These are phyloP conservation scores for Argyresthia goedartella DNA, from an alignment of 2,888 invertebrate genomes.

Conservation along the genomic window DNA sequence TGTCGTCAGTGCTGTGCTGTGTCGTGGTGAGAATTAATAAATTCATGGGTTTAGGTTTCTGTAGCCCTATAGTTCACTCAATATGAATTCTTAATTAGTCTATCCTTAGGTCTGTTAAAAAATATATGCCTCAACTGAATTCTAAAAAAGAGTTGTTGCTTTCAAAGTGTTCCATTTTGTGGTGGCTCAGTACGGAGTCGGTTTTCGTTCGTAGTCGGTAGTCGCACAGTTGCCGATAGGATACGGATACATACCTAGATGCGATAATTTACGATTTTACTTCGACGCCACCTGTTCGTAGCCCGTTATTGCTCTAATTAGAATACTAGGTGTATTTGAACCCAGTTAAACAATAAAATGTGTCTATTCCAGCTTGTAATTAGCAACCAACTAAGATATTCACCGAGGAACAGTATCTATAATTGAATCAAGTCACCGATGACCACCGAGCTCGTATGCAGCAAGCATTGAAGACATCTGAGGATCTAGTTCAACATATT, in stretches of 20 bases:
- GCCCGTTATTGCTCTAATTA: too few species aligned
- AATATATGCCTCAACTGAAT: slow-evolving; percentile 21
- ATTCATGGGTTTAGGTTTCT: slow-evolving; percentile 38
- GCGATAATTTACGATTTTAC: slow-evolving; percentile 40
- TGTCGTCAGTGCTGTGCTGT: slow-evolving; percentile 97
- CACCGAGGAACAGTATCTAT: slow-evolving; percentile 23
- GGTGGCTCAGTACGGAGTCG: not conserved
- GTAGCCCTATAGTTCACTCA: slow-evolving; percentile 28
- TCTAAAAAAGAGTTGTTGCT: slow-evolving; percentile 9
- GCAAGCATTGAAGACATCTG: slow-evolving; percentile 93
- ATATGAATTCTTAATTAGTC: slow-evolving; percentile 22
- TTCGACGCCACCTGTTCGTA: slow-evolving; percentile 16
- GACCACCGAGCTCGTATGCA: slow-evolving; percentile 77
- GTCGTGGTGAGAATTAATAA: slow-evolving; percentile 88
- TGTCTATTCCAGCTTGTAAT: slow-evolving; percentile 49
- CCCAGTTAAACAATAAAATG: slow-evolving; percentile 4
- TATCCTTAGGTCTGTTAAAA: slow-evolving; percentile 18
- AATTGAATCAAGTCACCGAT: slow-evolving; percentile 43
- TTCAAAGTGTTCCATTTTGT: not conserved
- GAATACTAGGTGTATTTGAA: too few species aligned
- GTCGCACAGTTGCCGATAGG: slow-evolving; percentile 26
- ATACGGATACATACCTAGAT: slow-evolving; percentile 38
- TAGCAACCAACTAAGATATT: slow-evolving; percentile 38
- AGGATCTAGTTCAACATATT: slow-evolving; percentile 72
- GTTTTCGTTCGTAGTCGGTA: slow-evolving; percentile 16